Percentiles rank a stretch among this genome's conserved stretches.
These are phyloP conservation scores for Therioaphis trifolii DNA, from an alignment of 2,888 invertebrate species.

Conservation along the genomic window DNA sequence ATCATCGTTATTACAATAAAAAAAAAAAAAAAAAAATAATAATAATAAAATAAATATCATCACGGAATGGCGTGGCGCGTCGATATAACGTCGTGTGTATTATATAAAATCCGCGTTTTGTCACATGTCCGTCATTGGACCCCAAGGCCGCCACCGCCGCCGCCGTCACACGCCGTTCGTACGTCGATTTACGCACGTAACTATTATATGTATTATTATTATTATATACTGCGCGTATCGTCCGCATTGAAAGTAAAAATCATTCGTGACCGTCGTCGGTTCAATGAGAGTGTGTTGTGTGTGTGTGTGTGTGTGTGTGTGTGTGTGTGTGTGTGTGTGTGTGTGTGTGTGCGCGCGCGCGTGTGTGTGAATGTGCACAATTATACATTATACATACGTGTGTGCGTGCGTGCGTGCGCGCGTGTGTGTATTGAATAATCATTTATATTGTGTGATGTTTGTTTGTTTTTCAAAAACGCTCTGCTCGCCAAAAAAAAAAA, in stretches of 20 bases:
- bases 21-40: too few species aligned
- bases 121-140: conserved; percentile 34
- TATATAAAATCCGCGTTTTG: conserved; percentile 38
- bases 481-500: too few species aligned
- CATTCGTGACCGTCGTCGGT: conserved; percentile 6
- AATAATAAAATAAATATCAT: too few species aligned
- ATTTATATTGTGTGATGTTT: background rate
- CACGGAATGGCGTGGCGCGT: background rate
- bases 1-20: too few species aligned
- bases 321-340: too few species aligned
- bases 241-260: conserved; percentile 39
- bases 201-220: background rate
- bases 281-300: background rate
- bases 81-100: background rate
- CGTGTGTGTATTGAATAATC: background rate
- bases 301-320: background rate
- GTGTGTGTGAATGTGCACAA: background rate
- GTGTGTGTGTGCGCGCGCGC: background rate
- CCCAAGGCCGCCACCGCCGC: conserved; percentile 32
- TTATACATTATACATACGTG: background rate
- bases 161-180: background rate
- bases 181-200: conserved; percentile 8
- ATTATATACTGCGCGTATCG: background rate
- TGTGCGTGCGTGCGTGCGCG: background rate
- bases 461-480: too few species aligned